Percentiles rank a stretch among this genome's conserved stretches.
phyloP scores from a whole-genome alignment of 2,797 vertebrate genomes.

The Rhynchonycteris naso region DNA sequence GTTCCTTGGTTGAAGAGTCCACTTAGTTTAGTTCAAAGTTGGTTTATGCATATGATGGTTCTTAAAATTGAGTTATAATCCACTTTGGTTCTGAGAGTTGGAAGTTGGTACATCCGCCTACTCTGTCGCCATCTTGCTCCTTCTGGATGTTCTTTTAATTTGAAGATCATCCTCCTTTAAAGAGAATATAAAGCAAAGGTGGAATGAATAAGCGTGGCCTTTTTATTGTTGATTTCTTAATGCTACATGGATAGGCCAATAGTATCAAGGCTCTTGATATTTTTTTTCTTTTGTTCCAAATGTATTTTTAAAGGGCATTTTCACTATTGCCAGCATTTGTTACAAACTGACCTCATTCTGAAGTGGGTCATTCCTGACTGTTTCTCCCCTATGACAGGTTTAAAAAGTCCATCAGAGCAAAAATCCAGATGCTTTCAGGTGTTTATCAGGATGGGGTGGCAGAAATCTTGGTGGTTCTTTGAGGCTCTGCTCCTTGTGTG shows the following conservation, averaged over 20 bases:
- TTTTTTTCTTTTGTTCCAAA: background rate
- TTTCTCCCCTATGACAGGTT: background rate
- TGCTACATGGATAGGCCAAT: background rate
- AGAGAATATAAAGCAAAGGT: background rate
- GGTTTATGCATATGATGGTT: no score
- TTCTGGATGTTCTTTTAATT: no score
- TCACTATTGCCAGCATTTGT: background rate
- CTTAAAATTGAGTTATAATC: no score
- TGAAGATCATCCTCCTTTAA: background rate
- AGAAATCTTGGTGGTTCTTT: background rate
- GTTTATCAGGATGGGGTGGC: background rate
- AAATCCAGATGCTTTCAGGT: background rate
- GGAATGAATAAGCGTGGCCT: background rate
- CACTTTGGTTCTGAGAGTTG: no score
- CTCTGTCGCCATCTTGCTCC: no score
- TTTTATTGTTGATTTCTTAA: background rate
- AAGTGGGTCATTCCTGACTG: background rate
- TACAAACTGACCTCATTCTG: background rate
- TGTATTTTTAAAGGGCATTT: conserved; percentile 8
- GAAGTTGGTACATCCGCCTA: no score
- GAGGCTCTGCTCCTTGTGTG: background rate
- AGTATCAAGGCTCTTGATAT: background rate
- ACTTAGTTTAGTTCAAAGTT: no score
- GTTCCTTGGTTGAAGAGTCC: no score
- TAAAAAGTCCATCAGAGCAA: background rate